Evolutionary conservation across 2,113 vertebrate species (phyloP).

Genomic region (Crocuta crocuta): DNA sequence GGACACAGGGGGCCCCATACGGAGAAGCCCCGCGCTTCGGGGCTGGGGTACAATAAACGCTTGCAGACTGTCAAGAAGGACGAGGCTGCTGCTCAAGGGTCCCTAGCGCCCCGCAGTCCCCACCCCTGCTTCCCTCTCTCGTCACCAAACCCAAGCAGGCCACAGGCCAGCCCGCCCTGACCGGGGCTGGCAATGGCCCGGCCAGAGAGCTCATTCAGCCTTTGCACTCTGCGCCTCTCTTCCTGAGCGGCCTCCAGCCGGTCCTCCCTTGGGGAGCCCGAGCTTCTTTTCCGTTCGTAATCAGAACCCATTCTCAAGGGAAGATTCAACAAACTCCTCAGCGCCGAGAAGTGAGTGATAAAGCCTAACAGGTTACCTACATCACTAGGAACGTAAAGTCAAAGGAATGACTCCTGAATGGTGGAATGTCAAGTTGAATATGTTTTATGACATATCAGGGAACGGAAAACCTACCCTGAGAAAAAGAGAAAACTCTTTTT

Average conservation of each 20-base stretch:
- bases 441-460: not conserved
- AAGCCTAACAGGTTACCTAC: fast-evolving
- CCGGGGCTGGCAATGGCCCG: fast-evolving
- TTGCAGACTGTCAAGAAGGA: not conserved
- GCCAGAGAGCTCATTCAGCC: not conserved
- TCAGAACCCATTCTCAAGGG: not conserved
- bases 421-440: not conserved
- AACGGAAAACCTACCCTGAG: not conserved
- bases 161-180: no score
- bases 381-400: not conserved
- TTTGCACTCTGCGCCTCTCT: fast-evolving
- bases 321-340: fast-evolving
- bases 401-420: not conserved
- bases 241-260: not conserved
- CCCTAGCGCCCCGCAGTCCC: not conserved
- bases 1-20: not conserved
- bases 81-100: fast-evolving
- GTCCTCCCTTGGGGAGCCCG: not conserved
- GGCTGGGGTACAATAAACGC: fast-evolving
- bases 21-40: fast-evolving
- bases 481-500: not conserved
- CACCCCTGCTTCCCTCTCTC: not conserved
- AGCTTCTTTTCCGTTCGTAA: fast-evolving
- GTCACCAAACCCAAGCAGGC: not conserved
- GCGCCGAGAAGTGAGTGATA: fast-evolving